These are phyloP conservation scores for Orchesellides sinensis DNA, from an alignment of 2,888 invertebrate genomes.

Conservation along the genomic window DNA sequence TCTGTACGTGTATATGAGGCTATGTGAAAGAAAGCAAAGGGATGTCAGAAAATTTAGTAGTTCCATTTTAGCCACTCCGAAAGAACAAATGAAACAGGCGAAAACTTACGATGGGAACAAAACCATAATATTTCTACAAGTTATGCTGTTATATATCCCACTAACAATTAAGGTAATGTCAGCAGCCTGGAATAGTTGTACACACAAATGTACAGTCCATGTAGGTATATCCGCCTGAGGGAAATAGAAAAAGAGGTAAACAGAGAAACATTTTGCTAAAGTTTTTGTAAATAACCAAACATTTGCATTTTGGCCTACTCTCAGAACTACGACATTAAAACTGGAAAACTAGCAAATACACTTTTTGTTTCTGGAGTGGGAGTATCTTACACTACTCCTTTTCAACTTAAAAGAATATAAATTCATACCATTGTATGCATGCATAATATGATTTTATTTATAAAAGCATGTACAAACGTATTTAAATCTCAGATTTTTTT, in stretches of 20 bases:
- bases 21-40: no score
- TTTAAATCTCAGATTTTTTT: slow-evolving; percentile 23
- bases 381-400: slow-evolving; percentile 12
- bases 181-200: no score
- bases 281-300: slow-evolving; percentile 64
- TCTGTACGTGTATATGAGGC: no score
- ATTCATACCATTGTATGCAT: slow-evolving; percentile 22
- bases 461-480: not conserved
- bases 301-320: slow-evolving; percentile 58
- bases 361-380: slow-evolving; percentile 5
- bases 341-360: not conserved
- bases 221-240: slow-evolving; percentile 41
- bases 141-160: no score
- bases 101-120: no score
- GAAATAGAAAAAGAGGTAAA: slow-evolving; percentile 52
- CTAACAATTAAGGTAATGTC: no score
- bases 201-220: no score
- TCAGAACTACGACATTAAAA: slow-evolving; percentile 44
- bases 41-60: no score
- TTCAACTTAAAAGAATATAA: slow-evolving; percentile 31
- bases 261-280: slow-evolving; percentile 46
- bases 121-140: no score
- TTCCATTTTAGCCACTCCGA: no score
- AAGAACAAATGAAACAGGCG: no score
- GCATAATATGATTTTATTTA: slow-evolving; percentile 2